phyloP scores from a whole-genome alignment of 2,888 invertebrate genomes.

The Acholoe squamosa region DNA sequence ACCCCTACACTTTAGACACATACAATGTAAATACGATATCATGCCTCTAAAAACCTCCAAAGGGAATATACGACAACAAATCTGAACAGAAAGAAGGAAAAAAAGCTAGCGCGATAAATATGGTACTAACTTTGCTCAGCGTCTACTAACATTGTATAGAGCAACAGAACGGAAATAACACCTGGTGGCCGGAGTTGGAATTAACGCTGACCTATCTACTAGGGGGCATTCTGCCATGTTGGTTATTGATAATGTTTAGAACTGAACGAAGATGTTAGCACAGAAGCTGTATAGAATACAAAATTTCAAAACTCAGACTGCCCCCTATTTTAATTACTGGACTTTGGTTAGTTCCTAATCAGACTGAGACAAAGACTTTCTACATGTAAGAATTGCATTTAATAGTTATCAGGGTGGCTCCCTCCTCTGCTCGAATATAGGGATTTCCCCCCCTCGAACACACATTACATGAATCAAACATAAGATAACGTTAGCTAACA shows the following conservation, averaged over 20 bases:
- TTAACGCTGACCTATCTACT: slow-evolving; percentile 13
- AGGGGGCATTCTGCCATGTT: not conserved
- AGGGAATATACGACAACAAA: too few species aligned
- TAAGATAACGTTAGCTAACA: slow-evolving; percentile 14
- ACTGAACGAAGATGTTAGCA: not conserved
- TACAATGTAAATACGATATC: too few species aligned
- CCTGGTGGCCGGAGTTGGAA: slow-evolving; percentile 30
- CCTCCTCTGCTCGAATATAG: slow-evolving; percentile 26
- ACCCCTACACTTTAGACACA: not conserved
- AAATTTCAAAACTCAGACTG: not conserved
- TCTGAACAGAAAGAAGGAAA: too few species aligned
- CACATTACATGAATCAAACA: not conserved
- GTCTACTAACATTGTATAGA: slow-evolving; percentile 15
- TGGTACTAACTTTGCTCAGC: not conserved
- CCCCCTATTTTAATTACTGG: too few species aligned
- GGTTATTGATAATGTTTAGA: too few species aligned
- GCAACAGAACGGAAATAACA: slow-evolving; percentile 17
- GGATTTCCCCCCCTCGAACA: not conserved
- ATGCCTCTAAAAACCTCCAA: too few species aligned
- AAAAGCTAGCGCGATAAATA: too few species aligned
- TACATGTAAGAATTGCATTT: too few species aligned
- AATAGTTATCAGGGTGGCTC: not conserved
- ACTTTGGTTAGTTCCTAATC: too few species aligned
- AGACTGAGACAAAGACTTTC: too few species aligned
- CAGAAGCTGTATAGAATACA: not conserved